Base-by-base conservation (phyloP, 2,888 invertebrate species). In the Graphium colonna region DNA sequence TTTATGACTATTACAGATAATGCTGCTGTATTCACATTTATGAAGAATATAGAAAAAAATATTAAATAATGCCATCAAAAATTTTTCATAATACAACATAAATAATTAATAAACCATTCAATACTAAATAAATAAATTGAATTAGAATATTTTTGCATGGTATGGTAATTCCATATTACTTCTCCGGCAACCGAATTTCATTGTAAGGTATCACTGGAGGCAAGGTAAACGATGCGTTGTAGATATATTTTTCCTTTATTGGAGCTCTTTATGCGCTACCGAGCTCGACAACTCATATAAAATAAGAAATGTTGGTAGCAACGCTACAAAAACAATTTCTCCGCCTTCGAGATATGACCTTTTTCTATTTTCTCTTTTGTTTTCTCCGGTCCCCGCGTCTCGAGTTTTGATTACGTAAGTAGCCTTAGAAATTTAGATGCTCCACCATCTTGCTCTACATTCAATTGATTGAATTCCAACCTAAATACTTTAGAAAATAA, bases 241-340 rank as follows among this genome's bases (percentile, higher is more conserved):
- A 57, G 59, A 57, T 61, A 59, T 58, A 56, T 60, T 53, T 60
- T 54, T 59, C 53, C 57, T 64, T 61, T 61, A 63, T 60, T 62
- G 61, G 59, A 56, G 42, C 57, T 53, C 57, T 47, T 53, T 46
- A 51, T 51, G 49, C 58, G 56, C 52, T 51, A 59, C 50, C 57
- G 57, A 56, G 57, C 51, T 49, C 45, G 57, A 58, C 60, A 62
- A 56, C 52, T 62, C 57, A 53, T 60, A 60, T 61, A 59, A 60
- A 63, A 63, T 56, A 62, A 59, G 61, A 61, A 65, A 62, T 58
- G 59, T 57, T 52, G 49, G 52, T 33, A 53, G 49, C 54, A 58
- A 52, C 48, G 52, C 53, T 59, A 59, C 59, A 73, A 71, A 75
- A 78, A 74, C 73, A 69, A 73, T 75, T 75, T 62, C 61, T 54